Percentiles rank a stretch among this genome's conserved stretches.
These are phyloP conservation scores for Lagodon rhomboides DNA, from an alignment of 2,797 vertebrate species.

Conservation along the genomic window DNA sequence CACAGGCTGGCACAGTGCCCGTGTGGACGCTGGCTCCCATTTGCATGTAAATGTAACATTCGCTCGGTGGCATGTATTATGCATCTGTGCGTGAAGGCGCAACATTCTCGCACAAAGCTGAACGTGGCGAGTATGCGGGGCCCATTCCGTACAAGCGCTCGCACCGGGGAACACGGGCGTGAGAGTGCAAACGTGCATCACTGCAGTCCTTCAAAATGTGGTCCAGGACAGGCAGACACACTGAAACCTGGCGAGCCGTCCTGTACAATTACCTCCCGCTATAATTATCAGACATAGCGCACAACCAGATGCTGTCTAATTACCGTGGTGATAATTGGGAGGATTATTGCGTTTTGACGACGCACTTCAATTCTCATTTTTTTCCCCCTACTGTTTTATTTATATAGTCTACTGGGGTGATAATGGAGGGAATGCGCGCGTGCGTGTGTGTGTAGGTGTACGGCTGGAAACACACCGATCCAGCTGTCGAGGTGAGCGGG, in stretches of 20 bases:
- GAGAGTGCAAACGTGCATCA: slow-evolving; percentile 58
- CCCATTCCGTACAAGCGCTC: slow-evolving; percentile 49
- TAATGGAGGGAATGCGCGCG: slow-evolving; percentile 16
- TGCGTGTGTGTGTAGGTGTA: slow-evolving; percentile 6
- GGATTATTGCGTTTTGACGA: slow-evolving; percentile 71
- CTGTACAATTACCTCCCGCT: slow-evolving; percentile 64
- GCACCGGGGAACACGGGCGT: slow-evolving; percentile 35
- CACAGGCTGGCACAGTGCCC: slow-evolving; percentile 20
- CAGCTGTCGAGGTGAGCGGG: slow-evolving; percentile 67
- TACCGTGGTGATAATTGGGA: slow-evolving; percentile 65
- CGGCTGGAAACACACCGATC: slow-evolving; percentile 17
- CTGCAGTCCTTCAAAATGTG: slow-evolving; percentile 50
- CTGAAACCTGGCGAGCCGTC: slow-evolving; percentile 29
- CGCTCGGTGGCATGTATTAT: slow-evolving; percentile 52
- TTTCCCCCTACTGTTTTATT: slow-evolving; percentile 16
- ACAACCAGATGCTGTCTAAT: slow-evolving; percentile 74
- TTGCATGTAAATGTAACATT: slow-evolving; percentile 56
- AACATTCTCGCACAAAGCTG: slow-evolving; percentile 46
- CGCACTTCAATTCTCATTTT: slow-evolving; percentile 40
- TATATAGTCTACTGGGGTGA: slow-evolving; percentile 9
- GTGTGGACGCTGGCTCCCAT: slow-evolving; percentile 26
- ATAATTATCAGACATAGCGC: slow-evolving; percentile 61
- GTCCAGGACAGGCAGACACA: slow-evolving; percentile 34
- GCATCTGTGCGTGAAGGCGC: slow-evolving; percentile 34
- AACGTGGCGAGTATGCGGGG: slow-evolving; percentile 51